Evolutionary conservation across 2,797 vertebrate species (phyloP), one percentile per base, ranked within the genome.

Genomic region (Ctenopoma kingsleyae): DNA sequence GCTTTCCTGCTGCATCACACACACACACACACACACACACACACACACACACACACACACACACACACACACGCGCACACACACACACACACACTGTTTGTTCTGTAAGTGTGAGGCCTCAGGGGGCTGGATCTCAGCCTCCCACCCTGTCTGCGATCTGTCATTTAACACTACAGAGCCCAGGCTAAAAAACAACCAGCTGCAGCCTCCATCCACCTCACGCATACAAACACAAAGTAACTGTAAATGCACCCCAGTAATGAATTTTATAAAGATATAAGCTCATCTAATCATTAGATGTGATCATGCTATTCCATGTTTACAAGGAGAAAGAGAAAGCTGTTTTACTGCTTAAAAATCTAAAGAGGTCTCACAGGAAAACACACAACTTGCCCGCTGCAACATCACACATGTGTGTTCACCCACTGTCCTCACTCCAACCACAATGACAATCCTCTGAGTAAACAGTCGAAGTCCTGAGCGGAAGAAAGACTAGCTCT

Each of bases 21-120:
- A 38, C 65, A 41, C 41, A 55, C 10, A 52, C 60, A 49, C 46
- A 20, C 56, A 60, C 58, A 35, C 19, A 43, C 50, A 57, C 63
- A 56, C 50, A 43, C 25, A 44, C 23, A 27, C 2, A 61, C 23
- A 48, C 17, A 51, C 40, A 57, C 60, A 55, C 27, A 53, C 19
- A 60, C 10, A 52, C 52, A 57, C 54, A 50, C 69, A 58, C 65
- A 43, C 49, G 20, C 43, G 57, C 71, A 22, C 46, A 56, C 40
- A 20, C 49, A 27, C 2, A 80, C 38, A 62, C 40, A 71, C 62
- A 54, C 75, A 76, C 59, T 83, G 90, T 91, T 91, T 91, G 84
- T 86, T 89, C 89, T 91, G 90, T 90, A 90, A 91, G 87, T 91
- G 89, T 88, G 91, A 90, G 87, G 87, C 88, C 88, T 84, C 74